These are phyloP conservation scores for Rotaria macrura DNA, from an alignment of 2,888 invertebrate genomes.

Conservation along the genomic window DNA sequence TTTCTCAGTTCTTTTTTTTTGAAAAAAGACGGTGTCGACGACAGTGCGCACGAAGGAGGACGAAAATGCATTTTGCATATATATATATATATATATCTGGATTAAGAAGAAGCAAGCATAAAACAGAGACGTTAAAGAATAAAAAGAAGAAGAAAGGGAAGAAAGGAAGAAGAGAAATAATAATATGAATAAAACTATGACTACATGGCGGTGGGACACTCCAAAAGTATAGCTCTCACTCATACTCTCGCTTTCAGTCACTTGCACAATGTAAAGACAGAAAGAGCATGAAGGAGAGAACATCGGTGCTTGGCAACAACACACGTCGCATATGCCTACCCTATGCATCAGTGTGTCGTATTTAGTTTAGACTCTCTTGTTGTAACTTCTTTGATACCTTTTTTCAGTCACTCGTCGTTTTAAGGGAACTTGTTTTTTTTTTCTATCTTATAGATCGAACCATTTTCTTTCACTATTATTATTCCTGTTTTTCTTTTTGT, in stretches of 20 bases:
- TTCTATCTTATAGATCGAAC: neutral
- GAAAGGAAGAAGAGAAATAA: slow-evolving; percentile 15
- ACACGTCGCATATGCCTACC: neutral
- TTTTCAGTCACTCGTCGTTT: neutral
- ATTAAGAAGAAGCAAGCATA: slow-evolving; percentile 3
- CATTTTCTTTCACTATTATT: neutral
- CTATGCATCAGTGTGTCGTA: neutral
- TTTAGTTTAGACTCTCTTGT: neutral
- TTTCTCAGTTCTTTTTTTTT: neutral
- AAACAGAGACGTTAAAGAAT: neutral
- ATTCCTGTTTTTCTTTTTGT: neutral
- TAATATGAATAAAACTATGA: slow-evolving; percentile 15
- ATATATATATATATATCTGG: slow-evolving; percentile 3
- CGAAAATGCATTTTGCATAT: neutral
- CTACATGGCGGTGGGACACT: slow-evolving; percentile 2
- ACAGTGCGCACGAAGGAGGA: neutral
- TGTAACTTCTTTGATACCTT: neutral
- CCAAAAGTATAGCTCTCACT: slow-evolving; percentile 8
- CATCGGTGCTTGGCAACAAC: slow-evolving; percentile 15
- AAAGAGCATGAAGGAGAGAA: neutral
- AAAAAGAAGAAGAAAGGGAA: neutral
- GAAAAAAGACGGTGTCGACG: neutral
- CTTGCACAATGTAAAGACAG: neutral
- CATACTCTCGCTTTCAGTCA: slow-evolving; percentile 15
- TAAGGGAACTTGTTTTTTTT: neutral